These are phyloP conservation scores for Crenichthys baileyi DNA, from an alignment of 2,797 vertebrate species.

Conservation along the genomic window DNA sequence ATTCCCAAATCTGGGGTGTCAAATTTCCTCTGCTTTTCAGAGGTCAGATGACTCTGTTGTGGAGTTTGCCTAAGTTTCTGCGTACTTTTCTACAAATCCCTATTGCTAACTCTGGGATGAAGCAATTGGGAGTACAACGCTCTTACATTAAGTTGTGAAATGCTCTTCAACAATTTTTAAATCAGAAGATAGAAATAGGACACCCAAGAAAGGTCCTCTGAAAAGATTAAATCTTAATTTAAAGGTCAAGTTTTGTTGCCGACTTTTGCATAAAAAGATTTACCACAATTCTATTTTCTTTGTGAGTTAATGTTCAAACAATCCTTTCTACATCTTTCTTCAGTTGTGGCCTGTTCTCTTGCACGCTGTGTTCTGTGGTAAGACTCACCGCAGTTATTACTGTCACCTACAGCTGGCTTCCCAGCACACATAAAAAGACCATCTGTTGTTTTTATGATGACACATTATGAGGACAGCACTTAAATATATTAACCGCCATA, in stretches of 20 bases:
- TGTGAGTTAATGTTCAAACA: background rate
- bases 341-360: slow-evolving; percentile 55
- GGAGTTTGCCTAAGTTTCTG: background rate
- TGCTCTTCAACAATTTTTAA: background rate
- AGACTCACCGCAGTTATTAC: slow-evolving; percentile 28
- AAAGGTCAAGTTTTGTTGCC: background rate
- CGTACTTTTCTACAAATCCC: background rate
- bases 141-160: slow-evolving; percentile 53
- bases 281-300: slow-evolving; percentile 6
- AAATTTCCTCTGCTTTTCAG: slow-evolving; percentile 17
- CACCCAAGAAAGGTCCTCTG: slow-evolving; percentile 4
- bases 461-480: slow-evolving; percentile 11
- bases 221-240: background rate
- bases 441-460: slow-evolving; percentile 38
- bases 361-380: slow-evolving; percentile 26
- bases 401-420: slow-evolving; percentile 37
- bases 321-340: slow-evolving; percentile 6
- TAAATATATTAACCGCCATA: slow-evolving; percentile 22
- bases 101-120: slow-evolving; percentile 23
- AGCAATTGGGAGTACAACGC: slow-evolving; percentile 13
- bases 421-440: slow-evolving; percentile 28
- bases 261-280: background rate
- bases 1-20: background rate
- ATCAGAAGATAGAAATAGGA: slow-evolving; percentile 51
- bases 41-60: background rate